A percentile compares a stretch with the other conserved stretches of the same genome.
Conservation (phyloP, 1,140 invertebrate species). For the Nomia melanderi region DNA sequence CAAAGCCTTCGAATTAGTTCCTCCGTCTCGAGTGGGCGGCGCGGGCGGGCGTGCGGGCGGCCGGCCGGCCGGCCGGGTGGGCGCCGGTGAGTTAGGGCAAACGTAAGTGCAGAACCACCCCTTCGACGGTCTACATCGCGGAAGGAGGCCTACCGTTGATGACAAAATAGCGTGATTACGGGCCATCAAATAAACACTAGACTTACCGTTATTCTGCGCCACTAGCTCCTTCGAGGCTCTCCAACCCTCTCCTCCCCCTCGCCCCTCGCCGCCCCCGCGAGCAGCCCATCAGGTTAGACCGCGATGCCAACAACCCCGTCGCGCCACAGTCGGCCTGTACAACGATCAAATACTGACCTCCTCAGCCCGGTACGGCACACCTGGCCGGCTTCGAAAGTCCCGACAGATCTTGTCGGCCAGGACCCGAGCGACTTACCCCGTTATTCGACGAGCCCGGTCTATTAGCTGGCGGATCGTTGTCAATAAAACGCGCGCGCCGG, state of each 20-base stretch:
- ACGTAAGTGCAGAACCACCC: slow-evolving; percentile 61
- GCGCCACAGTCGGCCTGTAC: slow-evolving; percentile 20
- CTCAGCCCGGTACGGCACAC: slow-evolving; percentile 26
- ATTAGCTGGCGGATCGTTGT: slow-evolving; percentile 27
- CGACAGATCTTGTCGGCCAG: slow-evolving; percentile 32
- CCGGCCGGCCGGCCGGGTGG: slow-evolving; percentile 17
- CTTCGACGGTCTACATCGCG: slow-evolving; percentile 63
- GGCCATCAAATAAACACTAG: slow-evolving; percentile 79
- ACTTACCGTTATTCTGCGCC: slow-evolving; percentile 77
- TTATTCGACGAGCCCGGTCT: background rate
- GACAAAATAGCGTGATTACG: slow-evolving; percentile 80
- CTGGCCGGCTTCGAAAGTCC: slow-evolving; percentile 35
- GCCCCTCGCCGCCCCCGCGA: too few species aligned
- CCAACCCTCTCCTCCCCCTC: background rate
- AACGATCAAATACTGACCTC: slow-evolving; percentile 67
- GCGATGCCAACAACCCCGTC: slow-evolving; percentile 64
- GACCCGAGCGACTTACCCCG: slow-evolving; percentile 24
- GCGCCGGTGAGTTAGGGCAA: slow-evolving; percentile 55
- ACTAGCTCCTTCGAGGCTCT: slow-evolving; percentile 57
- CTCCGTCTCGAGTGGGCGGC: slow-evolving; percentile 62
- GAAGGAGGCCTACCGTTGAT: slow-evolving; percentile 72
- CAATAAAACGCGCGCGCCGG: slow-evolving; percentile 29
- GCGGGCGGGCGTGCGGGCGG: background rate
- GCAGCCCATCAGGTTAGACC: slow-evolving; percentile 28
- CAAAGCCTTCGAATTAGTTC: slow-evolving; percentile 66